A percentile compares a stretch with the other conserved stretches of the same genome.
phyloP scores from a whole-genome alignment of 2,797 vertebrate genomes.

The Acanthurus lineatus region DNA sequence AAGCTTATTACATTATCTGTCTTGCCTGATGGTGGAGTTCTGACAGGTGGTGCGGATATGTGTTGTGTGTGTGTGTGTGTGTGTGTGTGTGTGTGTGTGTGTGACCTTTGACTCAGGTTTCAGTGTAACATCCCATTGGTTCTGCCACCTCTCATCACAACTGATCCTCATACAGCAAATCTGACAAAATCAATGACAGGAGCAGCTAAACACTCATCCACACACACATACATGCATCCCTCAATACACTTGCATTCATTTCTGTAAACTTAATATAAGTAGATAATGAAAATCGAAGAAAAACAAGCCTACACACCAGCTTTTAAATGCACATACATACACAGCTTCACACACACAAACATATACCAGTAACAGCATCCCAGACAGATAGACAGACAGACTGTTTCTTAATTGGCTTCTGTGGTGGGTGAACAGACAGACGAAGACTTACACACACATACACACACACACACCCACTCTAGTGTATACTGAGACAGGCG shows the following conservation, averaged over 20 bases:
- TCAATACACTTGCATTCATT: not conserved
- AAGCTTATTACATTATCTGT: constrained; percentile 59
- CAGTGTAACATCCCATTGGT: constrained; percentile 55
- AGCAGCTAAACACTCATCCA: not conserved
- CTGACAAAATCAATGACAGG: constrained; percentile 52
- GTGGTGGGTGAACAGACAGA: constrained; percentile 57
- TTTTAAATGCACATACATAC: not conserved
- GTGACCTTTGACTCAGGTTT: constrained; percentile 59
- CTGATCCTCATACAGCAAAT: constrained; percentile 57
- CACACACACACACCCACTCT: constrained; percentile 25
- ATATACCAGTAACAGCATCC: constrained; percentile 18
- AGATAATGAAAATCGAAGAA: not conserved
- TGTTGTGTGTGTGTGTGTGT: constrained; percentile 27
- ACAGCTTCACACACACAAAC: constrained; percentile 6
- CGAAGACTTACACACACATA: not conserved
- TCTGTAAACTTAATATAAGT: not conserved
- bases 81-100: constrained; percentile 27
- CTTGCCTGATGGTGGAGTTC: constrained; percentile 47
- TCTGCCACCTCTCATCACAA: constrained; percentile 71
- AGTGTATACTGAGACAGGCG: constrained; percentile 38
- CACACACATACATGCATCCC: not conserved
- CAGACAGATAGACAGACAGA: constrained; percentile 49
- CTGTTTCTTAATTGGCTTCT: constrained; percentile 72
- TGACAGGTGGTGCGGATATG: constrained; percentile 58
- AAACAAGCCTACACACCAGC: constrained; percentile 4